Base-by-base conservation (phyloP, 2,113 vertebrate species). In the Dicentrarchus labrax region DNA sequence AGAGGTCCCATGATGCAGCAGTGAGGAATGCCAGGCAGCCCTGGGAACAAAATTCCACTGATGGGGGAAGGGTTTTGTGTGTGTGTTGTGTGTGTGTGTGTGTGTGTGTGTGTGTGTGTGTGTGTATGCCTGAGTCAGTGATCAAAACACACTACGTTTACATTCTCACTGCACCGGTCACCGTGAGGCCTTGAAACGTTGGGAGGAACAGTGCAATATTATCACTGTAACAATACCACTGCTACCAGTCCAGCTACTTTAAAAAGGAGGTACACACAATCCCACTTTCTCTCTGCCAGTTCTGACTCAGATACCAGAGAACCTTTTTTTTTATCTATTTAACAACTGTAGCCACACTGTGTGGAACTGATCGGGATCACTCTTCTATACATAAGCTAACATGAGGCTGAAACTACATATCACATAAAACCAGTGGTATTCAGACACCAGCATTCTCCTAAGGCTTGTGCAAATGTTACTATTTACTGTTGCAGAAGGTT, bases 41-140 rank as follows among this genome's bases (percentile, higher is more conserved):
- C 91, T 93, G 91, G 89, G 92, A 95, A 94, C 78, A 79, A 76
- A 92, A 95, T 96, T 95, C 94, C 87, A 79, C 48, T 62, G 78
- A 78, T 86, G 91, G 91, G 89, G 92, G 85, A 89, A 66, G 86
- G 86, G 86, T n/a, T n/a, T n/a, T 54, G 41, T 74, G 81, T 67
- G 75, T 62, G 75, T 62, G 24, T n/a, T 80, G 11, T 64, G 36
- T 53, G 39, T 50, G 64, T 54, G 21, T 53, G 54, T 67, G 51
- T 54, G 41, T 74, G 81, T 54, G 41, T 74, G 81, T 67, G 75
- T 62, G 75, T 62, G 24, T 80, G 11, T 64, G 36, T 53, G 39
- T 50, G 64, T 54, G 21, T 53, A 54, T 67, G 51, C n/a, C 5
- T 50, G 53, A 45, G 69, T 41, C 24, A 30, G 48, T 2, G 41